phyloP scores from a whole-genome alignment of 2,113 vertebrate species.

The Prunella himalayana region DNA sequence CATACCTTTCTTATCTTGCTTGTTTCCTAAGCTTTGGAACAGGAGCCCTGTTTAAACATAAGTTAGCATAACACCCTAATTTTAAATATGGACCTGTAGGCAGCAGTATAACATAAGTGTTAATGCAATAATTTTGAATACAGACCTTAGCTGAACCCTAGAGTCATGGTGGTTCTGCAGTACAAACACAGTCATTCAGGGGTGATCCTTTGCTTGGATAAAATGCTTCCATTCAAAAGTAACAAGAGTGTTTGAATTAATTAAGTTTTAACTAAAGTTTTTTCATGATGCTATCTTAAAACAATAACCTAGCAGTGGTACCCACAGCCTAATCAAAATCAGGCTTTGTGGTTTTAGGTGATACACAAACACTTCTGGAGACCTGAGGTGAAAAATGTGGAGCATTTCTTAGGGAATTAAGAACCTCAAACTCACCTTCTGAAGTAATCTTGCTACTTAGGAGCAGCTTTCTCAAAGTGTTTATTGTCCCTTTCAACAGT shows the following conservation, averaged over 20 bases:
- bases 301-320: conserved; percentile 16
- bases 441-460: background rate
- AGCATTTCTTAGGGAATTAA: background rate
- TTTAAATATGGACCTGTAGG: conserved; percentile 42
- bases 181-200: background rate
- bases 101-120: conserved; percentile 48
- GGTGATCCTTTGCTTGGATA: conserved; percentile 42
- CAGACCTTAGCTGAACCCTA: conserved; percentile 42
- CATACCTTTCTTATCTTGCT: background rate
- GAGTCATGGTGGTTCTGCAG: background rate
- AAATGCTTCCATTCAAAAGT: conserved; percentile 20
- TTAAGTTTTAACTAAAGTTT: conserved; percentile 48
- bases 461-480: background rate
- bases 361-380: background rate
- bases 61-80: background rate
- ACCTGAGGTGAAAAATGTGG: background rate
- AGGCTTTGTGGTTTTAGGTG: conserved; percentile 39
- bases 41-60: background rate
- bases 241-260: conserved; percentile 37
- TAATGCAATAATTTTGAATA: background rate
- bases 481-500: background rate
- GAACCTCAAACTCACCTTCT: background rate
- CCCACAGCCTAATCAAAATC: conserved; percentile 30
- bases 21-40: background rate
- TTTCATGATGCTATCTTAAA: conserved; percentile 47